Base-by-base conservation (phyloP, 2,888 invertebrate genomes). In the Meiosimyza platycephala region DNA sequence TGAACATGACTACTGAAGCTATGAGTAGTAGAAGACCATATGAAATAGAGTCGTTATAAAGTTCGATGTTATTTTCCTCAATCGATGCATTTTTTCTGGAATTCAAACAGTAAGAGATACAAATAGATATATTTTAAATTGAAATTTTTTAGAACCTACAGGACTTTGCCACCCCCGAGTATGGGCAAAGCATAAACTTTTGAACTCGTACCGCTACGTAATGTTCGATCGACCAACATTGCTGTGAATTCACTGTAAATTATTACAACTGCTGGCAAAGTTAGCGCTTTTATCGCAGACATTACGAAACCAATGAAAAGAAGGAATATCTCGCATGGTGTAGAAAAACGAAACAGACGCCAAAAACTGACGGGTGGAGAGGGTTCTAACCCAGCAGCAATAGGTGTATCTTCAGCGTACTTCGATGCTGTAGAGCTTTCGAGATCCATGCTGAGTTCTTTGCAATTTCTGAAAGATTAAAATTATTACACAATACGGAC, bases 211-310 rank as follows among this genome's bases (percentile, higher is more conserved):
- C 90, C 91, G 15, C 83, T 86, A 82, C 87, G 88, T 78, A 89
- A 88, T 13, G 90, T 91, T 16, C 93, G 88, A 86, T 92, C 92
- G 77, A 93, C 92, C 78, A 93, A 87, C 77, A 93, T 88, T 22
- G 92, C 89, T 0, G 92, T 92, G 83, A 93, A 92, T 85, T 93
- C 92, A 81, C 93, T 93, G 83, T 93, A 93, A 59, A 93, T 88
- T 77, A 93, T 92, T 48, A 92, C 90, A 50, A 92, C 90, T 22
- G 91, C 85, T 0, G 93, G 93, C 80, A 93, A 89, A 77, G 91
- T 90, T 59, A 92, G 82, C 1, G 92, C 91, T 83, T 91, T 91
- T 72, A 92, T 81, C 28, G 88, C 85, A 55, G 92, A 91, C 83
- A 91, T 88, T 22, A 93, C 71, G 71, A 92, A 82, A 5, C 91